Base-by-base conservation (phyloP, 2,888 invertebrate genomes). In the Cenopis cana region DNA sequence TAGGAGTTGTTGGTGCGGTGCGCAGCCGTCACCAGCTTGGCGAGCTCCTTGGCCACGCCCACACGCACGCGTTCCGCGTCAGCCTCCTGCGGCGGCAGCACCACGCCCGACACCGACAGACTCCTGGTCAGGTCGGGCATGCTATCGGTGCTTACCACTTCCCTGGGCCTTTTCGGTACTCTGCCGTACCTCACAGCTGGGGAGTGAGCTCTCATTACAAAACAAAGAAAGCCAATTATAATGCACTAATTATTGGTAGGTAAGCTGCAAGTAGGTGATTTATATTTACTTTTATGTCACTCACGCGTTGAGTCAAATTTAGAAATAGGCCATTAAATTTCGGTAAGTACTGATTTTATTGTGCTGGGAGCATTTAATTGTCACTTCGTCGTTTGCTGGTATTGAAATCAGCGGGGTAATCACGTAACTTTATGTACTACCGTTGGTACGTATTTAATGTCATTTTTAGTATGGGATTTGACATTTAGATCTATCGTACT, bases 131-230 rank as follows among this genome's bases (percentile, higher is more conserved):
- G 75, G n/a, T 85, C 85, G 3, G 82, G 81, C 76, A 81, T 77
- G 69, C 73, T 78, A 36, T 89, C 86, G n/a, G 79, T 75, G 65
- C 75, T 77, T 11, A 78, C 74, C 1, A 80, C 74, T 89, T 98
- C 98, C 79, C 98, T 95, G 73, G 98, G 96, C 81, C 98, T 95
- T 91, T 99, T 99, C 76, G 99, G 99, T 80, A 98, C 98, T 77
- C 99, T 95, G 78, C 99, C 99, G 95, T 99, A 99, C 86, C 99
- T 95, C 76, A 99, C 99, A 85, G 98, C 98, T 98, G 94, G 56
- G 91, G 91, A 77, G 81, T 76, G 74, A 81, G 73, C 70, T 68
- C 71, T 75, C 75, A 77, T 81, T 77, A 74, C 62, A 68, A 46
- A 57, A 55, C 59, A 70, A 38, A 52, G 24, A 12, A 61, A 61